Percentiles rank a stretch among this genome's conserved stretches.
Conservation (phyloP, 2,797 vertebrate species). For the Zenarchopterus dispar region DNA sequence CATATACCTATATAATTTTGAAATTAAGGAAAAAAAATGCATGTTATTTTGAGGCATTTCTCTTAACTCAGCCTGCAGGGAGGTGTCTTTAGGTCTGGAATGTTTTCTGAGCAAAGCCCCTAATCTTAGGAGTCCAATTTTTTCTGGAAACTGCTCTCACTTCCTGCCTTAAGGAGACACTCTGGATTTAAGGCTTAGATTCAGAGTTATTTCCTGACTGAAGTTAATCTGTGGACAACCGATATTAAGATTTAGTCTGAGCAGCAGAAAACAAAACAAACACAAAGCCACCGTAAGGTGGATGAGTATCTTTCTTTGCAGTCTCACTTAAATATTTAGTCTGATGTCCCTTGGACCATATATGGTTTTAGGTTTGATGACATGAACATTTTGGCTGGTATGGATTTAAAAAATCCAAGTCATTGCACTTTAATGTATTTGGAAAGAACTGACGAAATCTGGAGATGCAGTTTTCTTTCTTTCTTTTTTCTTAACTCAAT, state of each 20-base stretch:
- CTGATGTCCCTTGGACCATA: too few species aligned
- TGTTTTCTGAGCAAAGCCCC: too few species aligned
- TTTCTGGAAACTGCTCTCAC: too few species aligned
- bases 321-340: too few species aligned
- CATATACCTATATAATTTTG: too few species aligned
- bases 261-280: not conserved
- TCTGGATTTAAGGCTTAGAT: not conserved
- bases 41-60: too few species aligned
- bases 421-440: not conserved
- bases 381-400: not conserved
- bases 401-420: constrained; percentile 4
- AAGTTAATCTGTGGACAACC: not conserved
- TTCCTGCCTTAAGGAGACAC: too few species aligned
- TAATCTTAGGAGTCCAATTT: too few species aligned
- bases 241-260: too few species aligned
- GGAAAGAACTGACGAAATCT: not conserved
- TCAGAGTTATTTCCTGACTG: not conserved
- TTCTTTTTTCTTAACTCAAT: not conserved
- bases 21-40: too few species aligned
- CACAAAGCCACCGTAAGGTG: not conserved
- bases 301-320: not conserved
- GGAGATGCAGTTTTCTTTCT: not conserved
- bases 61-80: too few species aligned
- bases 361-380: not conserved
- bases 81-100: too few species aligned